Percentiles rank a stretch among this genome's conserved stretches.
phyloP scores from a whole-genome alignment of 2,888 invertebrate species.

The Mystacides longicornis region DNA sequence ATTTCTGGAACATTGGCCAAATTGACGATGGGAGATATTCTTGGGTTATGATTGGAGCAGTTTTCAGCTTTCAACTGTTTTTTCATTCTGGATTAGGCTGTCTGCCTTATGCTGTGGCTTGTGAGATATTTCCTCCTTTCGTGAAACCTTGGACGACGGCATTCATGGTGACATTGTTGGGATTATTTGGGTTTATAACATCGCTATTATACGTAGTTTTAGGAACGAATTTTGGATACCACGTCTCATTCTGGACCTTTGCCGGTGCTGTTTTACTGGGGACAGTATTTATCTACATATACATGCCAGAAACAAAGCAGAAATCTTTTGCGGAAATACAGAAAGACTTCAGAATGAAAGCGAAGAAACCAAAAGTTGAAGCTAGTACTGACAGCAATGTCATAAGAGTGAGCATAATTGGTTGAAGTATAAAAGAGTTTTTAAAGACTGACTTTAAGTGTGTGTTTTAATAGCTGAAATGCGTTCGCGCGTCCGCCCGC shows the following conservation, averaged over 20 bases:
- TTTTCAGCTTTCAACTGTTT: conserved; percentile 12
- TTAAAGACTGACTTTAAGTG: no score
- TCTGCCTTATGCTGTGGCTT: conserved; percentile 7
- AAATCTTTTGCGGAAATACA: conserved; percentile 15
- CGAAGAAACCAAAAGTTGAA: no score
- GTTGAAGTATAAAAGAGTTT: no score
- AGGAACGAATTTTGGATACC: conserved; percentile 3
- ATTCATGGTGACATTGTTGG: conserved; percentile 2
- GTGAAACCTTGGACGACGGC: conserved; percentile 12
- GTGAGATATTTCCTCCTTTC: conserved; percentile 18
- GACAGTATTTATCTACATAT: conserved; percentile 1
- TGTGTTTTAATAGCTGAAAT: no score
- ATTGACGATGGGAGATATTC: neutral
- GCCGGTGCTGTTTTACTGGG: neutral
- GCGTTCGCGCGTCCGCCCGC: no score
- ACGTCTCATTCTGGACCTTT: conserved; percentile 12
- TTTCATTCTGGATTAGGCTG: conserved; percentile 8
- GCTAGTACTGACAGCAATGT: no score
- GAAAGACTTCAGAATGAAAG: conserved; percentile 10
- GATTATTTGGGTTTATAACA: conserved; percentile 8
- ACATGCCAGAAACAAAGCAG: conserved; percentile 15
- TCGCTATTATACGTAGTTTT: conserved; percentile 7
- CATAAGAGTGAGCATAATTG: no score
- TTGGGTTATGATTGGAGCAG: conserved; percentile 13
- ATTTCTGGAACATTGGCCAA: neutral